phyloP scores from a whole-genome alignment of 2,797 vertebrate genomes.

The Microctenopoma steveboyesi region DNA sequence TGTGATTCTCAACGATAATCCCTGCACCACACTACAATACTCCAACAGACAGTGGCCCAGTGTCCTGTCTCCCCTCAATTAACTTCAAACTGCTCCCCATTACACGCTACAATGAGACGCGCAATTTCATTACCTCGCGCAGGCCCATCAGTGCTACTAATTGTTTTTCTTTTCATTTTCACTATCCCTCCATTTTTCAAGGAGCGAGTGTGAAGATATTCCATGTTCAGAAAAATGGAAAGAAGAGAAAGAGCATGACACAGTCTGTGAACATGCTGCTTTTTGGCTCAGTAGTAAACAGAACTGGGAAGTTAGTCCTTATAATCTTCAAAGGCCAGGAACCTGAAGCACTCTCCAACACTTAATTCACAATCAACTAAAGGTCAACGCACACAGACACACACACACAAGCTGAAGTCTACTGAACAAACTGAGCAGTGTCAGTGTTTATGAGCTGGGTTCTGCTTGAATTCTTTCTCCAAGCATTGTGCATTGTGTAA shows the following conservation, averaged over 20 bases:
- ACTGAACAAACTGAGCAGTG: conserved; percentile 53
- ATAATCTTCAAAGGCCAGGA: conserved; percentile 74
- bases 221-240: conserved; percentile 37
- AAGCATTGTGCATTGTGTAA: conserved; percentile 3
- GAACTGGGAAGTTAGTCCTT: conserved; percentile 49
- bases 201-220: conserved; percentile 48
- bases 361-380: conserved; percentile 77
- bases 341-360: conserved; percentile 57
- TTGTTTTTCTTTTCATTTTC: conserved; percentile 79
- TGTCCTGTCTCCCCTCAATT: conserved; percentile 82
- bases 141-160: conserved; percentile 72
- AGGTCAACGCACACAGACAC: conserved; percentile 69
- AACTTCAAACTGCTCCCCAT: conserved; percentile 85
- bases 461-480: conserved; percentile 17
- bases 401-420: conserved; percentile 44
- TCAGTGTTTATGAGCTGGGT: conserved; percentile 18
- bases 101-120: conserved; percentile 83
- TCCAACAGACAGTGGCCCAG: conserved; percentile 67
- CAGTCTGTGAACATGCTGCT: conserved; percentile 42
- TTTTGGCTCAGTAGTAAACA: conserved; percentile 58
- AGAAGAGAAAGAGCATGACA: conserved; percentile 13
- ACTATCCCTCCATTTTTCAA: conserved; percentile 57
- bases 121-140: conserved; percentile 80
- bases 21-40: conserved; percentile 56
- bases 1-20: conserved; percentile 73